Evolutionary conservation across 2,113 vertebrate species (phyloP), one percentile per base, ranked within the genome.

Genomic region (Danionella cerebrum): DNA sequence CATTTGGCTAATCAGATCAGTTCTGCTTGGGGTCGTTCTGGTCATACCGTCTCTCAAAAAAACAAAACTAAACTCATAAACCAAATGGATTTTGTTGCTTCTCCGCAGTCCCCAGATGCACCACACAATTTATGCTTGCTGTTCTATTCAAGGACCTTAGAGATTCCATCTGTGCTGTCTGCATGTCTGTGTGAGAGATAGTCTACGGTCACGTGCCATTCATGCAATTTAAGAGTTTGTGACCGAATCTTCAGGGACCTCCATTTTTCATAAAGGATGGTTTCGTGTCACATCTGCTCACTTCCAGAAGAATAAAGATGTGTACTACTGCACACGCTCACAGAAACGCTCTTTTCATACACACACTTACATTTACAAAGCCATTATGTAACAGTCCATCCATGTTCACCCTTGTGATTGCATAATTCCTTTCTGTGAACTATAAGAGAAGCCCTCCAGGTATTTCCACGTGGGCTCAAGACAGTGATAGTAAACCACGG

Each of bases 261-360:
- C 38, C 57, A 54, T 72, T 62, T 67, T 72, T 72, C 55, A 73
- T 62, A 27, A 54, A 62, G 44, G 47, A 72, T 62, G 22, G 55
- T 71, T 55, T 71, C 42, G 55, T 62, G 68, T 70, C 68, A 54
- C 63, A 54, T 67, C 67, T 67, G 67, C 55, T 70, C 67, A 75
- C 53, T 70, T 75, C 62, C 55, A 62, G 48, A 36, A 67, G 50
- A 75, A 71, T 75, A 55, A 75, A 75, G 63, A 67, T 59, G 36
- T 50, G 39, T 47, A 36, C 41, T 47, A 16, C 45, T n/a, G 48
- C 41, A 65, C 33, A 24, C 36, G 42, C 29, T 22, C 16, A 21
- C 47, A 60, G 27, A 63, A 22, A 51, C 21, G 9, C 29, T 33
- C 5, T 33, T 33, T 6, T 13, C 29, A 29, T 14, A 24, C 70